These are phyloP conservation scores for Melanaphis sacchari DNA, from an alignment of 1,140 invertebrate genomes.

Conservation along the genomic window DNA sequence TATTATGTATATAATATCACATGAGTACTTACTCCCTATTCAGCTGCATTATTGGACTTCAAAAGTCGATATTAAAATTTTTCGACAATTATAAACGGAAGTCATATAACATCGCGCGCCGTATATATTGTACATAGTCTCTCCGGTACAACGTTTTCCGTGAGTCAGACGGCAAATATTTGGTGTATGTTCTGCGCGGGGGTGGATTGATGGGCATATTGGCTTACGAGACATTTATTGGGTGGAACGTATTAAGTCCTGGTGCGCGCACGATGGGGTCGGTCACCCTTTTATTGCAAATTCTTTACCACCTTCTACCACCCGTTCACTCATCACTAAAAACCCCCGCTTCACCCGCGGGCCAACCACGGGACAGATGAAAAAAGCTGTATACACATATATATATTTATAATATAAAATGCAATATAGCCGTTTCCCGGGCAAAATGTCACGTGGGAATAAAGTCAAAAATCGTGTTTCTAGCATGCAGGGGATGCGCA, in stretches of 20 bases:
- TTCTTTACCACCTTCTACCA: not conserved
- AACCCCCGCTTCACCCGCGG: not conserved
- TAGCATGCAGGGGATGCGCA: not conserved
- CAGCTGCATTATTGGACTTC: not conserved
- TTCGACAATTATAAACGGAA: not conserved
- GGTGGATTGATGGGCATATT: conserved; percentile 52
- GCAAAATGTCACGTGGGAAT: conserved; percentile 43
- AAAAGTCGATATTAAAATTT: conserved; percentile 22
- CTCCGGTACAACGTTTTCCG: not conserved
- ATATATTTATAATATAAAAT: conserved; percentile 12
- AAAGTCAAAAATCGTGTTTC: conserved; percentile 40
- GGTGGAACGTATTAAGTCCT: conserved; percentile 57
- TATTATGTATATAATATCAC: not conserved
- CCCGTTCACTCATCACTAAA: accelerated
- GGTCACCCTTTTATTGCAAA: conserved; percentile 57
- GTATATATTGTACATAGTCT: not conserved
- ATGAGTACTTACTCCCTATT: not conserved
- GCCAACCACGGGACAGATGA: not conserved
- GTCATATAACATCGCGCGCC: not conserved
- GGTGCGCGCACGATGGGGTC: conserved; percentile 41
- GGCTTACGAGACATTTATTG: conserved; percentile 57
- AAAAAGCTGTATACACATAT: not conserved
- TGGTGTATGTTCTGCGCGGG: conserved; percentile 38
- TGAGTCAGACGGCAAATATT: conserved; percentile 57
- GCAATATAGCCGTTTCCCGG: not conserved